These are phyloP conservation scores for Leptogaster cylindrica DNA, from an alignment of 2,888 invertebrate species.

Conservation along the genomic window DNA sequence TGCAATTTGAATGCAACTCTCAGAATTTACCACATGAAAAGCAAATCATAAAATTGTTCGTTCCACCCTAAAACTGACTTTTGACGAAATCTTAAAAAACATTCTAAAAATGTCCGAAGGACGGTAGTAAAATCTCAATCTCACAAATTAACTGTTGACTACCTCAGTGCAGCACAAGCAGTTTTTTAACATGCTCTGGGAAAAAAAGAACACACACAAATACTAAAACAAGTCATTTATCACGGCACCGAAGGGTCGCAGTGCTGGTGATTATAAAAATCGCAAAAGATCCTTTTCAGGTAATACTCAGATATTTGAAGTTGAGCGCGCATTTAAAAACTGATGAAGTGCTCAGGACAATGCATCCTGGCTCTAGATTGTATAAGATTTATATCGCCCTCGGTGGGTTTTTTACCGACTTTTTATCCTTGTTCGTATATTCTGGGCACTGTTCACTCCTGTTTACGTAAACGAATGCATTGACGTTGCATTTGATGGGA, in stretches of 20 bases:
- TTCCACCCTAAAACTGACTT: slow-evolving; percentile 8
- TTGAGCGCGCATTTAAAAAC: slow-evolving; percentile 7
- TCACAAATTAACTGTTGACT: slow-evolving; percentile 36
- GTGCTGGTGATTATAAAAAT: slow-evolving; percentile 31
- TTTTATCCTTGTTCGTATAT: slow-evolving; percentile 18
- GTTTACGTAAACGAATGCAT: background rate
- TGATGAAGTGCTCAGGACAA: slow-evolving; percentile 30
- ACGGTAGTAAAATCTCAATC: slow-evolving; percentile 20
- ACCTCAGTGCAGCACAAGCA: background rate
- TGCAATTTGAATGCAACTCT: slow-evolving; percentile 10
- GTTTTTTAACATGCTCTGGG: slow-evolving; percentile 1
- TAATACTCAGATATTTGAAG: slow-evolving; percentile 19
- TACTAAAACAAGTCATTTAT: slow-evolving; percentile 28
- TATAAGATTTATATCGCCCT: slow-evolving; percentile 37
- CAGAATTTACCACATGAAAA: slow-evolving; percentile 20
- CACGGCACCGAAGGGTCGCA: slow-evolving; percentile 9
- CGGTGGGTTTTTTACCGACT: slow-evolving; percentile 6
- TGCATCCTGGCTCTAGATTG: slow-evolving; percentile 2
- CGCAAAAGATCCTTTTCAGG: slow-evolving; percentile 37
- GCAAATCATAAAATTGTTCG: slow-evolving; percentile 23
- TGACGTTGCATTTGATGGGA: slow-evolving; percentile 18
- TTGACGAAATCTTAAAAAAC: slow-evolving; percentile 12
- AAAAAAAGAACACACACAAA: slow-evolving; percentile 22
- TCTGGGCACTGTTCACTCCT: slow-evolving; percentile 5
- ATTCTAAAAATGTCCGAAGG: slow-evolving; percentile 26